Base-by-base conservation (phyloP, 2,888 invertebrate genomes). In the Cephus spinipes region DNA sequence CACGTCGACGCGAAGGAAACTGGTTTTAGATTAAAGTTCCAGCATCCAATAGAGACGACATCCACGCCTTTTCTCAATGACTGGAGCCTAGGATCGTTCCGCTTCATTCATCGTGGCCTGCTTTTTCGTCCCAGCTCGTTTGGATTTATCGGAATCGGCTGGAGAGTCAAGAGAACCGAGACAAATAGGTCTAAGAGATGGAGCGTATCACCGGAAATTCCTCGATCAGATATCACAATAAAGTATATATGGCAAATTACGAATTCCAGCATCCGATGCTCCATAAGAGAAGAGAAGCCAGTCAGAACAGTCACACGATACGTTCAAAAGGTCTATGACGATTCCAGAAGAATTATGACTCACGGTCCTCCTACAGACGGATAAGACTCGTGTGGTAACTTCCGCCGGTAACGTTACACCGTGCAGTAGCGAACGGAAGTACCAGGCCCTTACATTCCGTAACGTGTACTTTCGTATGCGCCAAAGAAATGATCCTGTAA, bases 21-120 rank as follows among this genome's bases (percentile, higher is more conserved):
- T 55, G 55, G 55, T 55, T 55, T 55, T 23, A 55, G 55, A 55
- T 55, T 55, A 55, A 55, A 55, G 55, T 23, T 23, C 55, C 55
- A 55, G 55, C 55, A 9, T 55, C 23, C 55, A 55, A 55, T 55
- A 55, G 23, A 23, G 55, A 55, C 55, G 55, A 55, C 55, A 55
- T 55, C 55, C 55, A 55, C 23, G 4, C 12, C 35, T 55, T 55
- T 55, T 55, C 55, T 55, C 55, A 55, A 55, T 55, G 55, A 55
- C 55, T 55, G 55, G 23, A 55, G 55, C 23, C 55, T 55, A 23
- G 55, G 55, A 68, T 40, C 69, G 74, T 79, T 76, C 69, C 74
- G 76, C 79, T 76, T 36, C 73, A 82, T 84, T 84, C 79, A 82
- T 83, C 79, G 74, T 32, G 55, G 55, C 23, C 55, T 55, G 55